Conservation (phyloP, 1,140 invertebrate species). For the Heliothis virescens region DNA sequence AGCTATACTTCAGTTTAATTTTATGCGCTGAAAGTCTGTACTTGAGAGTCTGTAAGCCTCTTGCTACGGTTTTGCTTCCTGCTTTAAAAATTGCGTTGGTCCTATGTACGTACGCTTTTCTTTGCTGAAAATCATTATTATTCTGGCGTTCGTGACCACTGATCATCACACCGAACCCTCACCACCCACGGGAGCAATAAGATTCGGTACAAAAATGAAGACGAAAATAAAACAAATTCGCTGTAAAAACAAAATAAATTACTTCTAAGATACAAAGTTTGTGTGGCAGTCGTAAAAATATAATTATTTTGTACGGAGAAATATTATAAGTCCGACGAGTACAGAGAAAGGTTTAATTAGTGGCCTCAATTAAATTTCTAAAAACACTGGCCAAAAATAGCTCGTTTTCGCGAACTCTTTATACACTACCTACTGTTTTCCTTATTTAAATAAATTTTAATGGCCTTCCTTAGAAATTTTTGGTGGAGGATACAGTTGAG, state of each 20-base stretch:
- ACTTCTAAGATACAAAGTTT: neutral
- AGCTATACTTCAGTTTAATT: neutral
- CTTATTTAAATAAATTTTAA: too few species aligned
- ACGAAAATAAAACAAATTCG: constrained; percentile 10
- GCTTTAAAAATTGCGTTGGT: neutral
- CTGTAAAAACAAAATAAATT: constrained; percentile 6
- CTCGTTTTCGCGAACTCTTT: neutral
- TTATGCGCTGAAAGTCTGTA: neutral
- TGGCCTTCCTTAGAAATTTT: too few species aligned
- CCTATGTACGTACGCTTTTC: too few species aligned
- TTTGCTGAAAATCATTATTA: too few species aligned
- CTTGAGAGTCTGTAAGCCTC: neutral
- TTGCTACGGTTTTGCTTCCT: too few species aligned
- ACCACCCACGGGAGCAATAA: neutral
- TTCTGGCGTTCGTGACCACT: neutral
- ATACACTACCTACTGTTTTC: neutral
- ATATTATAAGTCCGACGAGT: neutral
- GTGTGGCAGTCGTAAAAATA: neutral
- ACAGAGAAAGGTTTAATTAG: constrained; percentile 28
- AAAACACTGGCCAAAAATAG: constrained; percentile 18
- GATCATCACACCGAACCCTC: neutral
- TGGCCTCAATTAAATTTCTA: constrained; percentile 10
- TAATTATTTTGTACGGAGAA: neutral
- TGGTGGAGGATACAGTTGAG: too few species aligned
- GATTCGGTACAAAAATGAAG: neutral